Evolutionary conservation across 2,113 vertebrate species (phyloP).

Genomic region (Talpa occidentalis): DNA sequence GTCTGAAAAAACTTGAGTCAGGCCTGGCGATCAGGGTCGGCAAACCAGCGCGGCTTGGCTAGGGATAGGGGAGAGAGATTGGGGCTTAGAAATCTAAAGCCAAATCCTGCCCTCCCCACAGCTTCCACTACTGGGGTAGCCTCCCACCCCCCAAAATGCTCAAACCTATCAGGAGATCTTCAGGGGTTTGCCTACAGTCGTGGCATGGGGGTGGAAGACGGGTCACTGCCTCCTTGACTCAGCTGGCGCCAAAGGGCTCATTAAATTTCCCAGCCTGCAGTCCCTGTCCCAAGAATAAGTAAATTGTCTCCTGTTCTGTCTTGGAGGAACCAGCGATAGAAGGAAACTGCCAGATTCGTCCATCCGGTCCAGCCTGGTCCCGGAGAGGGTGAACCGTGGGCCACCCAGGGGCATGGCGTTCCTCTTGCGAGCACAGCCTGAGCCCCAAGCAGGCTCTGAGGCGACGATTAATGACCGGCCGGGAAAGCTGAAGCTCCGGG

Average conservation of each 20-base stretch:
- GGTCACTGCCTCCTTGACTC: background rate
- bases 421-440: background rate
- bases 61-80: background rate
- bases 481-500: constrained; percentile 50
- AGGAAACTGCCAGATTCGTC: background rate
- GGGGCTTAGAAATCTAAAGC: background rate
- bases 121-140: background rate
- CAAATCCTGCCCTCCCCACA: background rate
- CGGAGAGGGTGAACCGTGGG: background rate
- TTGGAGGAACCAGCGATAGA: background rate
- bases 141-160: background rate
- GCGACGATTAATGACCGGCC: constrained; percentile 66
- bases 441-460: constrained; percentile 69
- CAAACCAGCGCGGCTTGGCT: background rate
- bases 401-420: background rate
- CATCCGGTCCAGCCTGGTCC: too few species aligned
- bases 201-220: background rate
- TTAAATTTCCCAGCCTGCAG: background rate
- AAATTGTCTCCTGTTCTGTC: background rate
- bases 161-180: background rate
- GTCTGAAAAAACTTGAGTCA: background rate
- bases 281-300: background rate
- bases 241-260: background rate
- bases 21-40: background rate
- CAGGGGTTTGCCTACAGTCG: background rate